These are phyloP conservation scores for Anthonomus grandis DNA, from an alignment of 1,140 invertebrate genomes.

Conservation along the genomic window DNA sequence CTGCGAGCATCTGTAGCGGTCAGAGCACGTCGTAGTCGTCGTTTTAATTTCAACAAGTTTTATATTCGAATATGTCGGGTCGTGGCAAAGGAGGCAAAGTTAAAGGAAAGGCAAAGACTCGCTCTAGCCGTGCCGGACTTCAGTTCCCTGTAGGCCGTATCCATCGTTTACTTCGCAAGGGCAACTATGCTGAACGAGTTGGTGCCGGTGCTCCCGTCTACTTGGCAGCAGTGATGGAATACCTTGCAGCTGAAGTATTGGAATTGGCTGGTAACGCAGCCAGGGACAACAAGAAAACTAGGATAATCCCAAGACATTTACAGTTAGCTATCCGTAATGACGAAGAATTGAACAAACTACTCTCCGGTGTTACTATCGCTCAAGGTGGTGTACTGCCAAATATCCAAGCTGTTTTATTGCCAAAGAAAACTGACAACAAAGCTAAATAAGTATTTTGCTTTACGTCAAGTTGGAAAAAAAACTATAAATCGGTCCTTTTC, in stretches of 20 bases:
- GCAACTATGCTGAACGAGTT: constrained; percentile 69
- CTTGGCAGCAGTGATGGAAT: constrained; percentile 63
- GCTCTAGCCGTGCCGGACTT: constrained; percentile 57
- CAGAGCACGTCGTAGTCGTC: too few relatives aligned
- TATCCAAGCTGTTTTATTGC: constrained; percentile 68
- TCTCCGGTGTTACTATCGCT: constrained; percentile 78
- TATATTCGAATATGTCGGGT: constrained; percentile 53
- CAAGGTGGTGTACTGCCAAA: constrained; percentile 80
- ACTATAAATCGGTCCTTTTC: too few relatives aligned
- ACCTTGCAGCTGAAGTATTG: constrained; percentile 62
- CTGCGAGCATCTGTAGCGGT: too few relatives aligned
- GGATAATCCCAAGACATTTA: constrained; percentile 80
- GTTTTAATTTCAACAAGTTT: too few relatives aligned
- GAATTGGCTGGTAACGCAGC: constrained; percentile 79
- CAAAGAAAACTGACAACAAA: constrained; percentile 50
- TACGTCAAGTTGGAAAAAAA: too few relatives aligned
- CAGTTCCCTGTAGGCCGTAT: constrained; percentile 72
- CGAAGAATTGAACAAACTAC: constrained; percentile 75
- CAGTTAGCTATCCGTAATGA: constrained; percentile 82
- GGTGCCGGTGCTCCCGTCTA: constrained; percentile 70
- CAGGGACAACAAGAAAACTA: constrained; percentile 57
- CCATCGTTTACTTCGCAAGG: constrained; percentile 63
- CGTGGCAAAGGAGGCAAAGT: constrained; percentile 62
- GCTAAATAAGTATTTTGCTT: not conserved
- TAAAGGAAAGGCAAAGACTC: constrained; percentile 46